A percentile compares a stretch with the other conserved stretches of the same genome.
Evolutionary conservation across 2,797 vertebrate species (phyloP).

Genomic region (Cercopithecus neglectus): DNA sequence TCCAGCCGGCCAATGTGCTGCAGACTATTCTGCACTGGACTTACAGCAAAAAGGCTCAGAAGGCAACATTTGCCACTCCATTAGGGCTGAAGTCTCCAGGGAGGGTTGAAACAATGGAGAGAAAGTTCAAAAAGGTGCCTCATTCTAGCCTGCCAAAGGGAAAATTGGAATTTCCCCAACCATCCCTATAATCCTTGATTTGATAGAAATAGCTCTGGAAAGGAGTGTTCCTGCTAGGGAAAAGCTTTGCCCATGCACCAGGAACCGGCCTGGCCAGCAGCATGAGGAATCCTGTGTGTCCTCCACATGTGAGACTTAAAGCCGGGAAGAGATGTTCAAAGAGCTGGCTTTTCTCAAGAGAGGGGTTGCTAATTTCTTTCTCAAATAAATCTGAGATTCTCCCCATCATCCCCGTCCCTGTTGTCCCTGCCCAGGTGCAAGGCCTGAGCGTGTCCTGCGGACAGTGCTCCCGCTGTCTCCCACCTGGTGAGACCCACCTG

Average conservation of each 20-base stretch:
- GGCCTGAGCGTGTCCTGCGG: not conserved
- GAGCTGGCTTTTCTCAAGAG: not conserved
- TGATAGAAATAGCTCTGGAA: not conserved
- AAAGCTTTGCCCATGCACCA: not conserved
- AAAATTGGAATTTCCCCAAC: not conserved
- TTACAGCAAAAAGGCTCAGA: not conserved
- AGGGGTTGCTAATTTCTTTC: not conserved
- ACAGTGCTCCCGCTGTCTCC: not conserved
- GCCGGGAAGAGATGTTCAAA: not conserved
- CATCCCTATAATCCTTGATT: no score
- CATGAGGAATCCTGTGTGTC: not conserved
- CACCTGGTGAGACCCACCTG: accelerated
- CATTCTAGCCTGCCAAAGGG: not conserved
- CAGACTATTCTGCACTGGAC: not conserved
- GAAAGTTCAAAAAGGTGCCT: not conserved
- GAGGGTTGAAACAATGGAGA: not conserved
- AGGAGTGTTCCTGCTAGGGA: not conserved
- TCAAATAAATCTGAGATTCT: not conserved
- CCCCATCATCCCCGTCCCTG: not conserved
- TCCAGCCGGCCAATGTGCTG: not conserved
- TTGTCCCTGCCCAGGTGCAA: not conserved
- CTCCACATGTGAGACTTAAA: not conserved
- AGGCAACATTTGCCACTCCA: not conserved
- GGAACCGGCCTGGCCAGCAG: not conserved
- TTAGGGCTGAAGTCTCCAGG: not conserved